These are phyloP conservation scores for Polydrusus cervinus DNA, from an alignment of 2,888 invertebrate genomes.

Conservation along the genomic window DNA sequence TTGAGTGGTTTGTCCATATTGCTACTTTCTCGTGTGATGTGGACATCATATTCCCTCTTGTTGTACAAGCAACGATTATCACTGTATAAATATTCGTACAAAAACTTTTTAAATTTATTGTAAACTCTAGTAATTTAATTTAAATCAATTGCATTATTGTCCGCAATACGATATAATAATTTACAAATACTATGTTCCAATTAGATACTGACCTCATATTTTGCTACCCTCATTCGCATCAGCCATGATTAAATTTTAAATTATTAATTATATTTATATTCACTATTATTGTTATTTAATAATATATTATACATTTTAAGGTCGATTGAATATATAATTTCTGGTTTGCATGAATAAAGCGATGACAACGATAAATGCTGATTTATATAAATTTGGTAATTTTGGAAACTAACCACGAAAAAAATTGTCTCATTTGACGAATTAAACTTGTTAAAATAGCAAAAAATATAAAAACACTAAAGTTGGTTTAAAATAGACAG, in stretches of 20 bases:
- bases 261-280: neutral
- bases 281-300: neutral
- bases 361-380: neutral
- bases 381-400: too few relatives aligned
- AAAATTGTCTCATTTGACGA: too few relatives aligned
- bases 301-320: slow-evolving; percentile 3
- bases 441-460: too few relatives aligned
- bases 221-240: neutral
- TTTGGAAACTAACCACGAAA: too few relatives aligned
- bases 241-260: neutral
- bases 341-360: neutral
- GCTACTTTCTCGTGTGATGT: too few relatives aligned
- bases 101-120: neutral
- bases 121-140: neutral
- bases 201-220: neutral
- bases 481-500: too few relatives aligned
- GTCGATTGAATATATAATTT: neutral
- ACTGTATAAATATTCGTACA: neutral
- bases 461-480: too few relatives aligned
- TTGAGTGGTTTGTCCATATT: too few relatives aligned
- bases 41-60: too few relatives aligned
- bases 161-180: neutral
- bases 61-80: too few relatives aligned
- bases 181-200: neutral
- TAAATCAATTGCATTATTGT: neutral